Base-by-base conservation (phyloP, 2,888 invertebrate species). In the Lycaena phlaeas region DNA sequence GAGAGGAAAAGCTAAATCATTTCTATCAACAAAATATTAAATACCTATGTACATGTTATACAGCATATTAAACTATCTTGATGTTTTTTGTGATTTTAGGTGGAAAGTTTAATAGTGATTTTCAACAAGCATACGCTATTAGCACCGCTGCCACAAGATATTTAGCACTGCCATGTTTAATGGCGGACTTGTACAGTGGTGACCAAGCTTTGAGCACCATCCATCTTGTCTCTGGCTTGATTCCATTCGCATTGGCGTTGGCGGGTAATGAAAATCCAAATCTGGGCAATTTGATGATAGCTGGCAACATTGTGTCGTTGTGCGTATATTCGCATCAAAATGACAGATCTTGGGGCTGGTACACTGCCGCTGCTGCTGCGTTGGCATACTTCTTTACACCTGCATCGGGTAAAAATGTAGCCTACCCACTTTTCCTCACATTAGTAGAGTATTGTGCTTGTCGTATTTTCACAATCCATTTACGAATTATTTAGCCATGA, bases 391-490 rank as follows among this genome's bases (percentile, higher is more conserved):
- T 69, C 15, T 18, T 64, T 4, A 46, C 59, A 0, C 60, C 64
- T 0, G 54, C 61, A 18, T 44, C 58, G 27, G 54, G 52, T 0
- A 46, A 51, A 0, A 70, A 64, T 38, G 42, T 75, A 1, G n/a
- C 70, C 14, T 79, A 73, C 40, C 79, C 79, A 0, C 29, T 81
- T 3, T 56, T 64, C 0, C 44, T 81, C 39, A 68, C 73, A 0
- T 17, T 74, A 4, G 65, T 76, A 63, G 71, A 76, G 26, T 77
- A 71, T 26, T 78, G 68, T 41, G 70, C 75, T 1, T 70, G 65
- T n/a, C n/a, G n/a, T n/a, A n/a, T n/a, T n/a, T n/a, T n/a, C n/a
- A n/a, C n/a, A n/a, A n/a, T n/a, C n/a, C n/a, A n/a, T n/a, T n/a
- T n/a, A n/a, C n/a, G n/a, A n/a, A n/a, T n/a, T n/a, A n/a, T n/a